Conservation (phyloP, 92 coral and sea anemone species). For the Epizoanthus stellaris region DNA sequence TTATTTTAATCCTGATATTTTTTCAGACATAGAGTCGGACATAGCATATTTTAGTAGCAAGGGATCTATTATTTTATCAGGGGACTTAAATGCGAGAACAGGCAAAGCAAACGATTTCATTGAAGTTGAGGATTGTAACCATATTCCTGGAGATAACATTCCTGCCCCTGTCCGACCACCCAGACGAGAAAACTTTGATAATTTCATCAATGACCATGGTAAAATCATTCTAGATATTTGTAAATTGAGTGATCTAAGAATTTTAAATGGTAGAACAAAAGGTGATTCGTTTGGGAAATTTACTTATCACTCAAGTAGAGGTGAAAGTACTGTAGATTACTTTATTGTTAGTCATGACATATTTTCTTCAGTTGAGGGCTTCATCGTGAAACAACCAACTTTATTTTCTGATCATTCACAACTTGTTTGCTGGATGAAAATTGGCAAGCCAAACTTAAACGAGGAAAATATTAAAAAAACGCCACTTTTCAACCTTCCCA, state of each 20-base stretch:
- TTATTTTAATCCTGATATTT: conserved; percentile 25
- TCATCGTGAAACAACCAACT: conserved; percentile 41
- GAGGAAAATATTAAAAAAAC: not conserved
- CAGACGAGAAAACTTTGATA: conserved; percentile 23
- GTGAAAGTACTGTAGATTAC: conserved; percentile 35
- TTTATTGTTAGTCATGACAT: conserved; percentile 44
- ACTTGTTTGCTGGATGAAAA: conserved; percentile 43
- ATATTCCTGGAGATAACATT: conserved; percentile 11
- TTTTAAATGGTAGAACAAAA: conserved; percentile 48
- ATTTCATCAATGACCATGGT: conserved; percentile 35
- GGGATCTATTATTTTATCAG: not conserved
- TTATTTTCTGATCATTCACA: conserved; percentile 49
- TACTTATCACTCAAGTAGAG: conserved; percentile 37
- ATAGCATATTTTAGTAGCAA: not conserved
- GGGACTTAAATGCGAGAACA: conserved; percentile 28
- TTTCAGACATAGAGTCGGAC: conserved; percentile 14
- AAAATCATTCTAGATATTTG: conserved; percentile 33
- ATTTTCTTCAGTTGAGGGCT: conserved; percentile 4
- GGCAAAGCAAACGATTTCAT: conserved; percentile 20
- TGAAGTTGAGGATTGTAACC: conserved; percentile 10
- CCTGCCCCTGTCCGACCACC: not conserved
- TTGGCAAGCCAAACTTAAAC: not conserved
- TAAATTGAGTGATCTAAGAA: conserved; percentile 51
- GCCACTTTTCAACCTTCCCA: conserved; percentile 18
- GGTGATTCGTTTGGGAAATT: conserved; percentile 45